Evolutionary conservation across 2,888 invertebrate species (phyloP), one percentile per base, ranked within the genome.

Genomic region (Pollenia labialis): DNA sequence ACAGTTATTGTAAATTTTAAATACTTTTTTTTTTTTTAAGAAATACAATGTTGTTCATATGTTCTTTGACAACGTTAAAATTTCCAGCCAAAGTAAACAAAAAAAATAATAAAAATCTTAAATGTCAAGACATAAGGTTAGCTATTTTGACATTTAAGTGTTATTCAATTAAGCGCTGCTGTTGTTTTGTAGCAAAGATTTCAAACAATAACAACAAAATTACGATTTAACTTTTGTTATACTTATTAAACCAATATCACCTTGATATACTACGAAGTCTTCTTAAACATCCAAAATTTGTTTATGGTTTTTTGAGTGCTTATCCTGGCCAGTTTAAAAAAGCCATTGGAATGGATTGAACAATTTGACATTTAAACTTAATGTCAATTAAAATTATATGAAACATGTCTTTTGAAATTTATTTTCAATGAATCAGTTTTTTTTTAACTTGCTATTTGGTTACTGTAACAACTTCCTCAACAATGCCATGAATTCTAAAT

Each of bases 111-210:
- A 52, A 52, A 75, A 32, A 32, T 32, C 46, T 85, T 80, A 80
- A 85, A 80, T 85, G 84, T 85, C 84, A 80, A 79, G 68, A 60
- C 66, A 74, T 60, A 74, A 74, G 68, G 52, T 85, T 58, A 74
- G 14, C 76, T 76, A 40, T 40, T 68, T 68, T 80, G 79, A 79
- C 84, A 85, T 80, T 85, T 79, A 75, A 42, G 44, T 52, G 58
- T 62, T 60, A 16, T 75, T 23, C 42, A 14, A 18, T 58, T 48
- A 52, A n/a, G 2, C 8, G 32, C 18, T 54, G 58, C 16, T 74
- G 54, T 56, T 46, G 44, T 18, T 56, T 66, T 3, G 8, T 16
- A 32, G 4, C 32, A 64, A 76, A 52, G 10, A 23, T 52, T 60
- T 42, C 14, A n/a, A 40, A 23, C 48, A 40, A 68, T 4, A 66